These are phyloP conservation scores for Myripristis murdjan DNA, from an alignment of 2,797 vertebrate species.

Conservation along the genomic window DNA sequence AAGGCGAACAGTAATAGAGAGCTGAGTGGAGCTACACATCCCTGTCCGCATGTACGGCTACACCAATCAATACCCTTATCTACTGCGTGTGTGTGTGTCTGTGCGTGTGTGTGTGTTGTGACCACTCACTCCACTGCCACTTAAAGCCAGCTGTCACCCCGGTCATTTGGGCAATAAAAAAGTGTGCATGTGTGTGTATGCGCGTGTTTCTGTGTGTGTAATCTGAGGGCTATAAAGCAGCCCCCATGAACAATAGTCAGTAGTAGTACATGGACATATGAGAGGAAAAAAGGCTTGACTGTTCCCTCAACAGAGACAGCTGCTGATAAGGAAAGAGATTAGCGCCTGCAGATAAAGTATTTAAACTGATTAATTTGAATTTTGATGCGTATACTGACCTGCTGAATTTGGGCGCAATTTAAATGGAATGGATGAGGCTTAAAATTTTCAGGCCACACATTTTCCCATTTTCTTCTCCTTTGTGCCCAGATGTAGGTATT, in stretches of 20 bases:
- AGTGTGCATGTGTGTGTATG: conserved; percentile 16
- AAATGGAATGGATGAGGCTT: too few relatives aligned
- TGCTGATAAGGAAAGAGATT: too few relatives aligned
- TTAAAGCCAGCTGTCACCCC: conserved; percentile 58
- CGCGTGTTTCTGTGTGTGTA: too few relatives aligned
- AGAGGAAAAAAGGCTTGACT: background rate
- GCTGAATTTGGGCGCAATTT: too few relatives aligned
- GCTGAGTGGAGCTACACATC: conserved; percentile 15
- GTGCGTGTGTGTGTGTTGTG: conserved; percentile 37
- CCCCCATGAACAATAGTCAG: background rate
- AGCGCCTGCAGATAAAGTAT: too few relatives aligned
- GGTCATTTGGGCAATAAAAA: conserved; percentile 46
- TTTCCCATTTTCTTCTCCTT: too few relatives aligned
- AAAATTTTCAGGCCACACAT: too few relatives aligned
- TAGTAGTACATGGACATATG: background rate
- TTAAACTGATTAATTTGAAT: too few relatives aligned
- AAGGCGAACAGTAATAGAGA: background rate
- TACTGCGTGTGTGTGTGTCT: conserved; percentile 31
- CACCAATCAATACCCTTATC: conserved; percentile 58
- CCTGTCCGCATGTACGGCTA: conserved; percentile 15
- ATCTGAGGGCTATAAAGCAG: conserved; percentile 38
- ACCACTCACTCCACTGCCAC: conserved; percentile 57
- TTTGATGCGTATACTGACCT: too few relatives aligned
- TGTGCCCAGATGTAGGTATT: too few relatives aligned
- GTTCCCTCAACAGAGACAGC: too few relatives aligned